phyloP scores from a whole-genome alignment of 1,140 invertebrate species.

The Galleria mellonella region DNA sequence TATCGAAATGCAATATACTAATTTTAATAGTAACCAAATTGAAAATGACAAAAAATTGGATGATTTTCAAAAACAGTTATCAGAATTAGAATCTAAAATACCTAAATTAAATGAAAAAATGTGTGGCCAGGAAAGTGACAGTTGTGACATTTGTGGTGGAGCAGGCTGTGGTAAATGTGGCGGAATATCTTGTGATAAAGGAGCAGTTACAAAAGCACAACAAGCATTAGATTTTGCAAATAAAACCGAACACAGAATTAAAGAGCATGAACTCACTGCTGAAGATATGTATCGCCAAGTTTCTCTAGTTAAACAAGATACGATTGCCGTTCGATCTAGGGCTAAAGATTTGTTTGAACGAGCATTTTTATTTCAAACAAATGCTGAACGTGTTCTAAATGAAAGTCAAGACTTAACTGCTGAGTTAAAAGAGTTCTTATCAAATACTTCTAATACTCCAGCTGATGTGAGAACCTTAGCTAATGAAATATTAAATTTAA shows the following conservation, averaged over 20 bases:
- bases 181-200: slow-evolving; percentile 90
- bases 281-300: slow-evolving; percentile 75
- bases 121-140: slow-evolving; percentile 89
- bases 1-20: slow-evolving; percentile 80
- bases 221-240: slow-evolving; percentile 90
- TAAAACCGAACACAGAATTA: slow-evolving; percentile 86
- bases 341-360: slow-evolving; percentile 69
- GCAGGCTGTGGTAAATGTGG: slow-evolving; percentile 95
- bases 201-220: slow-evolving; percentile 90
- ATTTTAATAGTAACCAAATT: slow-evolving; percentile 82
- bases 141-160: slow-evolving; percentile 96
- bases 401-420: slow-evolving; percentile 76
- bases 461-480: slow-evolving; percentile 87
- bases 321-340: slow-evolving; percentile 68
- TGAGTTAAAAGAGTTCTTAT: slow-evolving; percentile 85
- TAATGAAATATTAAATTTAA: slow-evolving; percentile 81
- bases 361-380: slow-evolving; percentile 67
- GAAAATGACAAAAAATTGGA: slow-evolving; percentile 81
- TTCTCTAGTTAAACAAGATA: slow-evolving; percentile 75
- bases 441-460: slow-evolving; percentile 85
- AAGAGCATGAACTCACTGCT: slow-evolving; percentile 86
- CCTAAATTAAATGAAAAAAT: slow-evolving; percentile 92
- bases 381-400: slow-evolving; percentile 70
- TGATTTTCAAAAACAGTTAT: slow-evolving; percentile 77
- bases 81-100: slow-evolving; percentile 80